Evolutionary conservation across 2,797 vertebrate genomes (phyloP).

Genomic region (Enteromius paludinosus): DNA sequence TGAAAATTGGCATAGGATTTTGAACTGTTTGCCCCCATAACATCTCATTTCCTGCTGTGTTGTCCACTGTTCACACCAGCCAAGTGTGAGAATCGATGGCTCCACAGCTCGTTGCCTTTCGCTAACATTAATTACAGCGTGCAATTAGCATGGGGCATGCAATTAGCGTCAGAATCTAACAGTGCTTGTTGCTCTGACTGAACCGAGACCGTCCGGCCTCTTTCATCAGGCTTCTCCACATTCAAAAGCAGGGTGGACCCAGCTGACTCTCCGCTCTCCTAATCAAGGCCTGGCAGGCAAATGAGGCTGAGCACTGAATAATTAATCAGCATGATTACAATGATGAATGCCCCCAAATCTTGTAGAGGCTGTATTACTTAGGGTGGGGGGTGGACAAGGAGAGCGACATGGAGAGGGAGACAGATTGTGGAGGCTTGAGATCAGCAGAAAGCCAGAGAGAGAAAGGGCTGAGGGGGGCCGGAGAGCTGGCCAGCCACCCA

Average conservation of each 20-base stretch:
- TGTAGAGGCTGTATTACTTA: conserved; percentile 63
- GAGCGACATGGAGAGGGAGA: conserved; percentile 60
- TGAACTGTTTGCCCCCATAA: conserved; percentile 17
- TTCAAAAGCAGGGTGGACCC: conserved; percentile 23
- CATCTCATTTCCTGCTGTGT: conserved; percentile 23
- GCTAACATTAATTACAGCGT: conserved; percentile 49
- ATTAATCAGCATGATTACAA: conserved; percentile 80
- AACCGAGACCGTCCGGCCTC: conserved; percentile 5
- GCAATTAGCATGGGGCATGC: conserved; percentile 35
- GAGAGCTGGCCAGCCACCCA: conserved; percentile 52
- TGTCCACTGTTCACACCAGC: conserved; percentile 38
- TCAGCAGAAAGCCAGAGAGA: conserved; percentile 20
- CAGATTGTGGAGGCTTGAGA: conserved; percentile 30
- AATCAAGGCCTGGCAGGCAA: conserved; percentile 70
- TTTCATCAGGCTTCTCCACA: conserved; percentile 32
- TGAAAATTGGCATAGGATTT: neutral
- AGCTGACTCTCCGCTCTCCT: conserved; percentile 35
- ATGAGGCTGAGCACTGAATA: conserved; percentile 79
- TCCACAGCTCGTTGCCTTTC: conserved; percentile 24
- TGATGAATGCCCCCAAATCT: conserved; percentile 77
- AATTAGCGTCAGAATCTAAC: conserved; percentile 44
- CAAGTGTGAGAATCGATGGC: conserved; percentile 22
- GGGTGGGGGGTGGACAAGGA: conserved; percentile 61
- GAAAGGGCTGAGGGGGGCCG: conserved; percentile 15
- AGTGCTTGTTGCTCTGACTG: conserved; percentile 29